Conservation (phyloP, 2,797 vertebrate genomes). For the Sebastes oblongus region DNA sequence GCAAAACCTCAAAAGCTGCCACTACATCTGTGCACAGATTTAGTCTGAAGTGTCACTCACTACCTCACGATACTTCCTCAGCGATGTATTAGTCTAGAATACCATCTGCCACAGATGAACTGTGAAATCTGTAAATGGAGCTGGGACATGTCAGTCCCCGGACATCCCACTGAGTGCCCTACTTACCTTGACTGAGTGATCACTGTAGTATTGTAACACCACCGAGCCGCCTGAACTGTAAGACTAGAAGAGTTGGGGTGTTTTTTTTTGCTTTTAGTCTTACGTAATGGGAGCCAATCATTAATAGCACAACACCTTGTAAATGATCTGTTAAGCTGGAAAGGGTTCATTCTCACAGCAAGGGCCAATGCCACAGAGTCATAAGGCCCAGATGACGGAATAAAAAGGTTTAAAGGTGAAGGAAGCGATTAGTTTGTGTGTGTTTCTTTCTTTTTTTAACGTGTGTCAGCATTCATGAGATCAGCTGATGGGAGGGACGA, state of each 20-base stretch:
- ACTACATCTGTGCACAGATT: background rate
- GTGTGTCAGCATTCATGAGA: background rate
- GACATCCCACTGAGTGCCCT: slow-evolving; percentile 35
- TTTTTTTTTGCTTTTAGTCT: slow-evolving; percentile 27
- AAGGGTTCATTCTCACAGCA: slow-evolving; percentile 26
- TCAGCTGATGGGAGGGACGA: background rate
- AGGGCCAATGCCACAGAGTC: slow-evolving; percentile 19
- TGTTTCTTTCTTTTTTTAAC: background rate
- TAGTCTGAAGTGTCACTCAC: background rate
- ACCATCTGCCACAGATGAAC: background rate
- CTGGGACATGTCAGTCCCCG: slow-evolving; percentile 10
- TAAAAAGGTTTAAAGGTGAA: slow-evolving; percentile 14
- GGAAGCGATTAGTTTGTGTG: background rate
- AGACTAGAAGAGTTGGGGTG: slow-evolving; percentile 50
- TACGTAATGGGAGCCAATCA: slow-evolving; percentile 73
- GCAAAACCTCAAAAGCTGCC: slow-evolving; percentile 24
- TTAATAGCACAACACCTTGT: slow-evolving; percentile 66
- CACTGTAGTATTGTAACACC: slow-evolving; percentile 38
- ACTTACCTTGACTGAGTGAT: slow-evolving; percentile 50
- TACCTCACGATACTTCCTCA: background rate
- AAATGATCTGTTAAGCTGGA: slow-evolving; percentile 58
- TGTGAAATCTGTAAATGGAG: slow-evolving; percentile 23
- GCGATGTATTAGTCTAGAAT: background rate
- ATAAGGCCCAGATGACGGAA: slow-evolving; percentile 12
- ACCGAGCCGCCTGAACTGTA: slow-evolving; percentile 32